Base-by-base conservation (phyloP, 2,797 vertebrate species). In the Halcyon badia region DNA sequence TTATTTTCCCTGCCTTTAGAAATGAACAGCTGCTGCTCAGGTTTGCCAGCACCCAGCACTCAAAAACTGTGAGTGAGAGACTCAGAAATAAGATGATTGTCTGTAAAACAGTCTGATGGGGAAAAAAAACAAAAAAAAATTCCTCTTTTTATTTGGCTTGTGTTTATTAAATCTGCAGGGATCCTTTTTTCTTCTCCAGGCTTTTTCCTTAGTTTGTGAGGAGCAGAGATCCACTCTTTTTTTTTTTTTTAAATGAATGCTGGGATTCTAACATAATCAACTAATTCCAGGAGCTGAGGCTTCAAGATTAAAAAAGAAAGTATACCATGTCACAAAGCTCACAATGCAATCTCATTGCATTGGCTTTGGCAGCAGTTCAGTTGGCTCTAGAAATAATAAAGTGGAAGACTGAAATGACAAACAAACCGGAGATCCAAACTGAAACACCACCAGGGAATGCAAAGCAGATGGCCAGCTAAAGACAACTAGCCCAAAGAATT, bases 301-400 rank as follows among this genome's bases (percentile, higher is more conserved):
- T 93, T 93, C 90, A 95, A 94, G 86, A 95, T 92, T 76, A 77
- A 83, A 83, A 95, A 92, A 93, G 88, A 87, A 76, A 85, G 90
- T 95, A 91, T 94, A 92, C 81, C 90, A 85, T 89, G 92, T 96
- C 52, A 18, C 87, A 94, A 81, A 91, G 96, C 95, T 89, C 94
- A 92, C 94, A 92, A 94, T 94, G 94, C 95, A 97, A 95, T 96
- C 94, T 97, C 93, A 96, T 90, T 97, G 93, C 94, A 92, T 92
- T 96, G 90, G 81, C 52, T 39, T 87, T 96, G 96, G 96, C 95
- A 96, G 94, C n/a, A 0, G 46, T 96, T 96, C 94, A 95, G 89
- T 96, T 96, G 95, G 97, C 95, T 96, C 93, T 95, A 93, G 79
- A 95, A 95, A 95, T 96, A 97, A 96, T 96, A 90, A 97, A 97